Conservation (phyloP, 2,113 vertebrate species). For the Zapus hudsonius region DNA sequence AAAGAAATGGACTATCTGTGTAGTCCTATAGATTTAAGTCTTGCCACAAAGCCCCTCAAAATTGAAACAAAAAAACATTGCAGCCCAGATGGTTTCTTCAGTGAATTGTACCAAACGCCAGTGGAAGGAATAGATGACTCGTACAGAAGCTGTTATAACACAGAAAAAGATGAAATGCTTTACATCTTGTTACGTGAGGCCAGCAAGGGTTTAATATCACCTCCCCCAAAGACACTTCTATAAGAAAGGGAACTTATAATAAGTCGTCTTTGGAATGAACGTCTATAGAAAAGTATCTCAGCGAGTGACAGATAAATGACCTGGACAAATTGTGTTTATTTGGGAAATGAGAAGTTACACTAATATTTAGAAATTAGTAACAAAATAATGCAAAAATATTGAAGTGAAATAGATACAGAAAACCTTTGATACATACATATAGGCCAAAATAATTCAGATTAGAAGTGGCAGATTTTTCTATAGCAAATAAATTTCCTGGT, state of each 20-base stretch:
- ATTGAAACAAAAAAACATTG: neutral
- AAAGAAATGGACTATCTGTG: conserved; percentile 30
- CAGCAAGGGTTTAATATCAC: neutral
- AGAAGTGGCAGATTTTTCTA: neutral
- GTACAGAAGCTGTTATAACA: neutral
- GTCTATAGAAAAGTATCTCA: neutral
- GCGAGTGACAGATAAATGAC: neutral
- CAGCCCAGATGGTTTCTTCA: conserved; percentile 13
- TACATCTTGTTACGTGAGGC: neutral
- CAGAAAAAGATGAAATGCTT: neutral
- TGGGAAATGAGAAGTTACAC: neutral
- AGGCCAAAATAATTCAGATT: neutral
- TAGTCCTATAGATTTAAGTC: conserved; percentile 2
- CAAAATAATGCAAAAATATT: neutral
- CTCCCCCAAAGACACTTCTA: neutral
- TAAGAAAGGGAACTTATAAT: conserved; percentile 24
- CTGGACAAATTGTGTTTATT: neutral
- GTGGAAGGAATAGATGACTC: neutral
- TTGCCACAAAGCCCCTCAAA: neutral
- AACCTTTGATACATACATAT: neutral
- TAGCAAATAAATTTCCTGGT: neutral
- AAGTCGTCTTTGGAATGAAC: neutral
- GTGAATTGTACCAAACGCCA: conserved; percentile 20
- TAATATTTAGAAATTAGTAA: neutral
- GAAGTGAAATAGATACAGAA: conserved; percentile 5